Evolutionary conservation across 2,797 vertebrate genomes (phyloP).

Genomic region (Pangasius mekongensis): DNA sequence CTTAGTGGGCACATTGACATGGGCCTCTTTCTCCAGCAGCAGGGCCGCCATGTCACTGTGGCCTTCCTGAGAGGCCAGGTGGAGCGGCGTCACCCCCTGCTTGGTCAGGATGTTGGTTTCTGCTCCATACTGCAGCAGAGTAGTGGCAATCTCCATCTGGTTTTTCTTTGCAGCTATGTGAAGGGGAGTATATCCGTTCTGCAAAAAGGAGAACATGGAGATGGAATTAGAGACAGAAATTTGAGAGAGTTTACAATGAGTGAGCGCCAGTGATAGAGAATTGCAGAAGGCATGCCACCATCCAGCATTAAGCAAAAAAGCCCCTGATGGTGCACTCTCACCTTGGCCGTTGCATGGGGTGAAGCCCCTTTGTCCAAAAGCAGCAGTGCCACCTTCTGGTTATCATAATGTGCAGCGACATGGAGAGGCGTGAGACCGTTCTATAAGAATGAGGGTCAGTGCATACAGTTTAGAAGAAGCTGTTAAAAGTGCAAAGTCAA

Average conservation of each 20-base stretch:
- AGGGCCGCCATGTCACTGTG: conserved; percentile 87
- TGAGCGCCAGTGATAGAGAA: neutral
- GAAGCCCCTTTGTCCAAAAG: conserved; percentile 96
- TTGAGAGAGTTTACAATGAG: neutral
- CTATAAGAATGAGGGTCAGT: conserved; percentile 80
- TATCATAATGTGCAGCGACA: conserved; percentile 97
- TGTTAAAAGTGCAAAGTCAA: conserved; percentile 62
- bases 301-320: conserved; percentile 20
- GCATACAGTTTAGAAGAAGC: conserved; percentile 61
- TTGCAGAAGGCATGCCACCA: neutral
- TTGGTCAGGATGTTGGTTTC: conserved; percentile 92
- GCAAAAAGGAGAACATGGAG: neutral
- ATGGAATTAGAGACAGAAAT: neutral
- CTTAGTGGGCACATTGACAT: conserved; percentile 88
- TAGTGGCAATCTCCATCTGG: conserved; percentile 94
- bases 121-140: conserved; percentile 86
- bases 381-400: conserved; percentile 97
- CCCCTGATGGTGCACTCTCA: conserved; percentile 70
- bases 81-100: conserved; percentile 92
- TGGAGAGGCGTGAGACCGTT: conserved; percentile 98
- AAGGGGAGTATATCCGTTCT: conserved; percentile 98
- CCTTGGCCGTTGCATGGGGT: conserved; percentile 92
- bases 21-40: conserved; percentile 86
- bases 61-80: conserved; percentile 93
- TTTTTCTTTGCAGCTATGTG: conserved; percentile 98